Conservation (phyloP, 2,113 vertebrate genomes). For the Thunnus thynnus region DNA sequence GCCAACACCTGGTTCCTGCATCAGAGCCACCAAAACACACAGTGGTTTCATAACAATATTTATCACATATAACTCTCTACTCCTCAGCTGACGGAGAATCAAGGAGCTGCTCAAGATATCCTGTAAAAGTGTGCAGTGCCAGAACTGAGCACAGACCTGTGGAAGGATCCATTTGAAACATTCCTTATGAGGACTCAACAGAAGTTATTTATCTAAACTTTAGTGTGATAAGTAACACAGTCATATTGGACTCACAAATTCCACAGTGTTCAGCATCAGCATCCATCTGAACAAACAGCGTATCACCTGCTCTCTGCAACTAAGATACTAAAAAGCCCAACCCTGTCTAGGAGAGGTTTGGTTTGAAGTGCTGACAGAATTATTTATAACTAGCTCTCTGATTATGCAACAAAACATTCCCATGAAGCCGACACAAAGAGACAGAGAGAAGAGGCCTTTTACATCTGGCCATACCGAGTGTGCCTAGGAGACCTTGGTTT, state of each 20-base stretch:
- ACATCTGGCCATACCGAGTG: constrained; percentile 39
- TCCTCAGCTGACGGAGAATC: too few species aligned
- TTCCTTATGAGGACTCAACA: too few species aligned
- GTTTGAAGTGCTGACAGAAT: constrained; percentile 55
- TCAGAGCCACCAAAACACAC: too few species aligned
- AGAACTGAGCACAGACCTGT: neutral
- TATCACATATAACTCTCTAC: too few species aligned
- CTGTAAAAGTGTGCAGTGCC: too few species aligned
- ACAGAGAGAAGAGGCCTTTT: constrained; percentile 52
- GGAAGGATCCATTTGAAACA: neutral
- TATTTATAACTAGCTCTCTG: constrained; percentile 60
- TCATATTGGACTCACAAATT: neutral
- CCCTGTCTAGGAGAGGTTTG: constrained; percentile 7
- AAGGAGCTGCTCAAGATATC: too few species aligned
- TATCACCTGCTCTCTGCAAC: constrained; percentile 20
- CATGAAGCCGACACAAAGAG: constrained; percentile 52
- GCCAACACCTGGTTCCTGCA: too few species aligned
- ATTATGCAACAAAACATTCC: constrained; percentile 62
- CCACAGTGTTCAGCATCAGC: constrained; percentile 19
- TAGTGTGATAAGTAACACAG: neutral
- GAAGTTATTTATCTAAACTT: neutral
- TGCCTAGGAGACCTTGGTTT: constrained; percentile 47
- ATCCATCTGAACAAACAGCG: constrained; percentile 12
- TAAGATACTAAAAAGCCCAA: neutral
- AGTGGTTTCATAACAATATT: too few species aligned